A percentile compares a stretch with the other conserved stretches of the same genome.
Evolutionary conservation across 2,113 vertebrate species (phyloP).

Genomic region (Anoura caudifer): DNA sequence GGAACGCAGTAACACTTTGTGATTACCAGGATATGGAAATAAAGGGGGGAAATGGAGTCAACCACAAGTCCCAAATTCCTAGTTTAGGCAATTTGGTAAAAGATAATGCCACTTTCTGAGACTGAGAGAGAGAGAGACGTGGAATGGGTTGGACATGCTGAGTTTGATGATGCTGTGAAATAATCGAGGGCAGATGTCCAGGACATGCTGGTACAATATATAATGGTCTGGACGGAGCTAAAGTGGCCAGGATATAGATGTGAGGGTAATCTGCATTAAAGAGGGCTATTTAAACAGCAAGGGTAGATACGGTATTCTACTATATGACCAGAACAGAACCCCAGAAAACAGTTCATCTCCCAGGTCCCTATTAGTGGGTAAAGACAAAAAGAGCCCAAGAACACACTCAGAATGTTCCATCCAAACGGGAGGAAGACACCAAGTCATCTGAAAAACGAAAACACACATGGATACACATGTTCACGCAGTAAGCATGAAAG

Average conservation of each 20-base stretch:
- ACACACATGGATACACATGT: not conserved
- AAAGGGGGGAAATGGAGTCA: not conserved
- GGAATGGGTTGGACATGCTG: not conserved
- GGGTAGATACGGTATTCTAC: not conserved
- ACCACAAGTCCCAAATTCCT: not conserved
- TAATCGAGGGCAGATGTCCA: not conserved
- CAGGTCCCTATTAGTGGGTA: not conserved
- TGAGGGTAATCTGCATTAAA: not conserved
- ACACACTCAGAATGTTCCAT: not conserved
- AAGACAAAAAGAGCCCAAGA: not conserved
- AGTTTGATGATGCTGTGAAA: not conserved
- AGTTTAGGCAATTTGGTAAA: not conserved
- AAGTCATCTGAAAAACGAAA: slow-evolving; percentile 5
- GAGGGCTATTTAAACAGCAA: slow-evolving; percentile 8
- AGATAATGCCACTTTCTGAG: not conserved
- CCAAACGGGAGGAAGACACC: not conserved
- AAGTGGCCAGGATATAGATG: not conserved
- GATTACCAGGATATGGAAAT: not conserved
- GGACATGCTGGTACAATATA: not conserved
- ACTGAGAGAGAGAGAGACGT: not conserved
- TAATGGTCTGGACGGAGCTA: not conserved
- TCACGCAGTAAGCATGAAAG: not conserved
- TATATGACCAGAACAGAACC: not conserved
- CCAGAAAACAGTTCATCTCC: not conserved
- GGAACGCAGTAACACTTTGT: not conserved